Base-by-base conservation (phyloP, 2,888 invertebrate species). In the Alloplasta piceator region DNA sequence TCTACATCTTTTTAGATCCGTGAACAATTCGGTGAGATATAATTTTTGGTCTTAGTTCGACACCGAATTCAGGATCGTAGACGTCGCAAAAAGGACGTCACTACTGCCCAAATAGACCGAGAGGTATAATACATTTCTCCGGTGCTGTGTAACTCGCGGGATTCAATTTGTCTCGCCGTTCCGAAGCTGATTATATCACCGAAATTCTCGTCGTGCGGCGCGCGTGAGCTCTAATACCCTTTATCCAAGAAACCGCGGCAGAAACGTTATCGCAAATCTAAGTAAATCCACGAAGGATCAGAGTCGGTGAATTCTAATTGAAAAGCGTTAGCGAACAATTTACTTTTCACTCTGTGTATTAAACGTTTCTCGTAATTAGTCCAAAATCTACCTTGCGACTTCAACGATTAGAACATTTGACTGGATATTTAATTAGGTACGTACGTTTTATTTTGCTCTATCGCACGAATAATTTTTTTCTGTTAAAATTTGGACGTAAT, bases 301-400 rank as follows among this genome's bases (percentile, higher is more conserved):
- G 58, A 52, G 67, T 76, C 76, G 73, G 60, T 75, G 75, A 76
- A 75, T 77, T 73, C 72, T 83, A 82, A 84, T 83, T 78, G 80
- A 84, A 26, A 85, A 80, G 67, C 73, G 71, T 78, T 63, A 80
- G 72, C 80, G 79, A 78, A 78, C 83, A 83, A 85, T 84, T 84
- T 82, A 72, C 63, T 75, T 61, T 56, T 56, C 5, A 39, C 48
- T 67, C 61, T 16, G 36, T 43, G 56, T 52, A 43, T 72, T 16
- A 64, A 71, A 75, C 46, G 71, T 77, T 58, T 56, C 10, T 41
- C 41, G 64, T 79, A 70, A 79, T 79, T 74, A 52, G 46, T 26
- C 10, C 39, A 46, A 48, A 41, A 52, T 43, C 26, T 48, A n/a
- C 48, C 26, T 48, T 48, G 12, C 12, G 48, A 10, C 26, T 26